Conservation (phyloP, 2,888 invertebrate genomes). For the Hanleya hanleyi region DNA sequence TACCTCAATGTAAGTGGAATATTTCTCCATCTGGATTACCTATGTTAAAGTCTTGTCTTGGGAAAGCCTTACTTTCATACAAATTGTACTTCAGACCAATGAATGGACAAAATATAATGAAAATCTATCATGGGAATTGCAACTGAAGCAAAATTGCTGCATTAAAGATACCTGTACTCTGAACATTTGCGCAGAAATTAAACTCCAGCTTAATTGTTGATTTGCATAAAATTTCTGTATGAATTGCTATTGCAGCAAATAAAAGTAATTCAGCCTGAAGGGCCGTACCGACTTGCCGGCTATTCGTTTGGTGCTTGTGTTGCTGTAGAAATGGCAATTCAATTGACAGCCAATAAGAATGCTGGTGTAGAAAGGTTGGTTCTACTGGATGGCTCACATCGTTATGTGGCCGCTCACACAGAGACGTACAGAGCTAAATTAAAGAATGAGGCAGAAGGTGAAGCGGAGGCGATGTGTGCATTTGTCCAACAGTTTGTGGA, state of each 20-base stretch:
- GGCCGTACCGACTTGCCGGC: conserved; percentile 92
- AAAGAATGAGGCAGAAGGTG: conserved; percentile 46
- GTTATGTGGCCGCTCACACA: conserved; percentile 74
- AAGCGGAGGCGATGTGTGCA: conserved; percentile 60
- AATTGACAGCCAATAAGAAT: conserved; percentile 78
- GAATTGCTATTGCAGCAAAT: conserved; percentile 80
- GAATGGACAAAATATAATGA: conserved; percentile 10
- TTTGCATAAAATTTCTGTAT: too few relatives aligned
- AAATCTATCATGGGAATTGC: neutral
- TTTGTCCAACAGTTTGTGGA: conserved; percentile 63
- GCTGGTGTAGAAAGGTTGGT: conserved; percentile 76
- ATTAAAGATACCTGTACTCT: too few relatives aligned
- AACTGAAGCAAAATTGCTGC: too few relatives aligned
- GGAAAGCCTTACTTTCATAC: too few relatives aligned
- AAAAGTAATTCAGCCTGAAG: conserved; percentile 83
- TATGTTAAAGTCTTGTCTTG: too few relatives aligned
- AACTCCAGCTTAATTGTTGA: too few relatives aligned
- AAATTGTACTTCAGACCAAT: conserved; percentile 27
- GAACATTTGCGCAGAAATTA: too few relatives aligned
- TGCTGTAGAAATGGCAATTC: conserved; percentile 94
- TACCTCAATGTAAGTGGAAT: conserved; percentile 74
- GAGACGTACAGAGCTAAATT: conserved; percentile 57
- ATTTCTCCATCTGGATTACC: too few relatives aligned
- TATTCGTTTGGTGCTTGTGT: conserved; percentile 97
- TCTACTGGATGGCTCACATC: conserved; percentile 86